Conservation (phyloP, 2,888 invertebrate species). For the Malthinus flaveolus region DNA sequence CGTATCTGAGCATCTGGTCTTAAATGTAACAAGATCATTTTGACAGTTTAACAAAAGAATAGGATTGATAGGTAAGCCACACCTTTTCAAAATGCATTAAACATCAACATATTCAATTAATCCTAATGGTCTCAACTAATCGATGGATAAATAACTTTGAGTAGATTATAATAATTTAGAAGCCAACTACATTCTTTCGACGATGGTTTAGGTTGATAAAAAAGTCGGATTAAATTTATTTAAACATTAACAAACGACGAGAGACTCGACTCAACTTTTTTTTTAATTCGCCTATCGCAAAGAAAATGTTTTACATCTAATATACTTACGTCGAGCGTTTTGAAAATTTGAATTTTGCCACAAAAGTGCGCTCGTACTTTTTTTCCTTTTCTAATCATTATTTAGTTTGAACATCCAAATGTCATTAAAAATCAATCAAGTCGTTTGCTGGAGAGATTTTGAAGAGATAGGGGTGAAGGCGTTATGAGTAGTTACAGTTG, state of each 20-base stretch:
- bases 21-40: slow-evolving; percentile 39
- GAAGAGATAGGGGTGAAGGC: slow-evolving; percentile 22
- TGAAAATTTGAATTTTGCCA: no score
- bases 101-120: slow-evolving; percentile 40
- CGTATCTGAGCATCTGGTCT: slow-evolving; percentile 31
- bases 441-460: neutral
- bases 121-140: slow-evolving; percentile 38
- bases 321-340: no score
- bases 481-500: slow-evolving; percentile 26
- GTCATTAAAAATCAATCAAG: slow-evolving; percentile 10
- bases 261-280: neutral
- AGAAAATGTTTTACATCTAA: no score
- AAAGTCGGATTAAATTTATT: no score
- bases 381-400: neutral
- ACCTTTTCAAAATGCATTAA: slow-evolving; percentile 49
- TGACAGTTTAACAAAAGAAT: slow-evolving; percentile 41
- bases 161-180: slow-evolving; percentile 12
- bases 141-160: slow-evolving; percentile 23
- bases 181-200: slow-evolving; percentile 11
- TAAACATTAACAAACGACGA: neutral
- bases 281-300: neutral
- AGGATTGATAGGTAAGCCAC: slow-evolving; percentile 46
- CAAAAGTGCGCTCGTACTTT: neutral
- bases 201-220: slow-evolving; percentile 6
- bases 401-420: slow-evolving; percentile 3